phyloP scores from a whole-genome alignment of 2,888 invertebrate genomes.

The Xylota segnis region DNA sequence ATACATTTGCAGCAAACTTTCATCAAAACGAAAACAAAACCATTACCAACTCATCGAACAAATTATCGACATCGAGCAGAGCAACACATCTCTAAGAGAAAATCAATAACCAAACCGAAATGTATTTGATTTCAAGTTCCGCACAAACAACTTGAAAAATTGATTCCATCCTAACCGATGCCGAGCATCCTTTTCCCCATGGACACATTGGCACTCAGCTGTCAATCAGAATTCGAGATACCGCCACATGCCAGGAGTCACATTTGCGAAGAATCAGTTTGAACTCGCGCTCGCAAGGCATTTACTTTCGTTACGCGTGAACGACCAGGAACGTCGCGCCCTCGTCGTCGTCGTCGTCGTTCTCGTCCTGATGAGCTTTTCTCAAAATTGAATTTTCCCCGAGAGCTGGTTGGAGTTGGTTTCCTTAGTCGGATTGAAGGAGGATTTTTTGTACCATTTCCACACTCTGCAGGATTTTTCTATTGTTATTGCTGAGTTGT shows the following conservation, averaged over 20 bases:
- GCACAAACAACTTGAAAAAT: constrained; percentile 37
- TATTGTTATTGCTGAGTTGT: constrained; percentile 50
- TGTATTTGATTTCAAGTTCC: constrained; percentile 33
- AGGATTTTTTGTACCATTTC: background rate
- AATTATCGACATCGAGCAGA: constrained; percentile 61
- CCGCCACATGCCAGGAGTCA: constrained; percentile 34
- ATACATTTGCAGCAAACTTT: constrained; percentile 27
- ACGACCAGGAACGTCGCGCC: background rate
- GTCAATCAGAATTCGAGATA: constrained; percentile 71
- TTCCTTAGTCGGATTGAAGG: constrained; percentile 18
- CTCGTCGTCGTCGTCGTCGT: background rate
- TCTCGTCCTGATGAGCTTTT: constrained; percentile 56
- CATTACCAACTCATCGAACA: constrained; percentile 63
- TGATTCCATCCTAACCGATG: constrained; percentile 20
- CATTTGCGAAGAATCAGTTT: constrained; percentile 51
- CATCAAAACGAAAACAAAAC: constrained; percentile 54
- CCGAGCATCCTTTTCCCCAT: constrained; percentile 38
- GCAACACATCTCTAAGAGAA: background rate
- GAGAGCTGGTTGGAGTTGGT: constrained; percentile 44
- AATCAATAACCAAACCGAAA: constrained; percentile 39
- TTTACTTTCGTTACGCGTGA: constrained; percentile 37
- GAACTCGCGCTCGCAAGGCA: constrained; percentile 44
- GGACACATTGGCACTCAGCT: constrained; percentile 54
- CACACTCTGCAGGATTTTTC: constrained; percentile 48
- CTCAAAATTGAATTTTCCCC: constrained; percentile 64